Percentiles rank a stretch among this genome's conserved stretches.
phyloP scores from a whole-genome alignment of 2,797 vertebrate genomes.

The Argentina silus region DNA sequence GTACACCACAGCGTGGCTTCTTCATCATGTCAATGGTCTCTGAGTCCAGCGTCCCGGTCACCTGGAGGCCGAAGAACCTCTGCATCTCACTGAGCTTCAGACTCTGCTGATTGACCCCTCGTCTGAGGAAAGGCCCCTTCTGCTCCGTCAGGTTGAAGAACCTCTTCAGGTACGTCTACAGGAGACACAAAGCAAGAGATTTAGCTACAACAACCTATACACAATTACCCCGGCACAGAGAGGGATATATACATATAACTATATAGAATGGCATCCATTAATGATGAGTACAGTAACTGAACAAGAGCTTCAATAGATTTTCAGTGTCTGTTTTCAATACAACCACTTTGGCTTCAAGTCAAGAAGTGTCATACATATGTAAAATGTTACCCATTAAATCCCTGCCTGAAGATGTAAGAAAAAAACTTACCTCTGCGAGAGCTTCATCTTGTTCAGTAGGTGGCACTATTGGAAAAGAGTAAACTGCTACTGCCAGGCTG shows the following conservation, averaged over 20 bases:
- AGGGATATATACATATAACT: neutral
- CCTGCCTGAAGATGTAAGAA: neutral
- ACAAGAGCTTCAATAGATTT: neutral
- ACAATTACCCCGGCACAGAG: neutral
- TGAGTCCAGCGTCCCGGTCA: slow-evolving; percentile 81
- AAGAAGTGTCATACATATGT: too few relatives aligned
- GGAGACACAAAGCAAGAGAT: neutral
- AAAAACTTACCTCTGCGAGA: slow-evolving; percentile 67
- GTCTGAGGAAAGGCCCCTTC: neutral
- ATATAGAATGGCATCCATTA: neutral
- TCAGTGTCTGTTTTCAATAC: neutral
- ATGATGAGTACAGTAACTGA: neutral
- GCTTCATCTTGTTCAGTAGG: slow-evolving; percentile 42
- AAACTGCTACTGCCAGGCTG: slow-evolving; percentile 52
- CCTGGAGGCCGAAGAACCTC: slow-evolving; percentile 81
- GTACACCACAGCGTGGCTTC: slow-evolving; percentile 88
- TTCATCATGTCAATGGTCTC: slow-evolving; percentile 87
- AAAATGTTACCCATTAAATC: neutral
- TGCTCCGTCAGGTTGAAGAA: slow-evolving; percentile 79
- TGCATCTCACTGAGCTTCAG: slow-evolving; percentile 90
- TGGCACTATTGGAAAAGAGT: slow-evolving; percentile 51
- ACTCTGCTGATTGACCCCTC: slow-evolving; percentile 18
- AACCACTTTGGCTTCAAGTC: neutral
- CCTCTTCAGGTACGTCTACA: slow-evolving; percentile 83
- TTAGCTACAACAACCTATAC: neutral